Conservation (phyloP, 2,888 invertebrate species). For the Xylota sylvarum region DNA sequence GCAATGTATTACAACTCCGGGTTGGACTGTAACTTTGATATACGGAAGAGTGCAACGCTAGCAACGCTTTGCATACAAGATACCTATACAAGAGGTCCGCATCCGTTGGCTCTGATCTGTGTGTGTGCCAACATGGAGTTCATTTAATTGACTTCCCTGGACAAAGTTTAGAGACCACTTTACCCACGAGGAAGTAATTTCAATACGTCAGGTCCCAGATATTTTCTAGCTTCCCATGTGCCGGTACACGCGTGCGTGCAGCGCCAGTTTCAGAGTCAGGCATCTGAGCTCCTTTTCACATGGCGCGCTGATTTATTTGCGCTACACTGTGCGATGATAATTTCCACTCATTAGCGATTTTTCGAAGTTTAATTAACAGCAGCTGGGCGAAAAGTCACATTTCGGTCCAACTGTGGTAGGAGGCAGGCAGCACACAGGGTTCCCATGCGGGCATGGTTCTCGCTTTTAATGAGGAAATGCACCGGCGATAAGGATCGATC, state of each 20-base stretch:
- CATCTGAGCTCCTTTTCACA: conserved; percentile 30
- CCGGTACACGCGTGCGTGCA: conserved; percentile 66
- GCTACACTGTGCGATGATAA: conserved; percentile 68
- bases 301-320: conserved; percentile 72
- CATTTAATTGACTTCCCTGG: conserved; percentile 73
- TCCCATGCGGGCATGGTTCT: conserved; percentile 58
- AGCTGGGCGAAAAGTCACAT: conserved; percentile 65
- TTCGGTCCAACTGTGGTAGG: conserved; percentile 42
- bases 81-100: conserved; percentile 28
- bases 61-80: conserved; percentile 61
- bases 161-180: conserved; percentile 49
- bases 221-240: conserved; percentile 53
- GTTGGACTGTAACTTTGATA: conserved; percentile 66
- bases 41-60: conserved; percentile 63
- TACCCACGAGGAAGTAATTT: conserved; percentile 73
- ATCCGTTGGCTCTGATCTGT: conserved; percentile 11
- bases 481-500: conserved; percentile 71
- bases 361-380: conserved; percentile 75
- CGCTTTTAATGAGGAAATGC: conserved; percentile 75
- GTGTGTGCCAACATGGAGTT: conserved; percentile 56
- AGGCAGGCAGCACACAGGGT: conserved; percentile 40
- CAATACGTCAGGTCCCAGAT: conserved; percentile 47
- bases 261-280: conserved; percentile 22
- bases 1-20: conserved; percentile 72
- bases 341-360: conserved; percentile 77